Conservation (phyloP, 2,797 vertebrate genomes). For the Gallinago stenura region DNA sequence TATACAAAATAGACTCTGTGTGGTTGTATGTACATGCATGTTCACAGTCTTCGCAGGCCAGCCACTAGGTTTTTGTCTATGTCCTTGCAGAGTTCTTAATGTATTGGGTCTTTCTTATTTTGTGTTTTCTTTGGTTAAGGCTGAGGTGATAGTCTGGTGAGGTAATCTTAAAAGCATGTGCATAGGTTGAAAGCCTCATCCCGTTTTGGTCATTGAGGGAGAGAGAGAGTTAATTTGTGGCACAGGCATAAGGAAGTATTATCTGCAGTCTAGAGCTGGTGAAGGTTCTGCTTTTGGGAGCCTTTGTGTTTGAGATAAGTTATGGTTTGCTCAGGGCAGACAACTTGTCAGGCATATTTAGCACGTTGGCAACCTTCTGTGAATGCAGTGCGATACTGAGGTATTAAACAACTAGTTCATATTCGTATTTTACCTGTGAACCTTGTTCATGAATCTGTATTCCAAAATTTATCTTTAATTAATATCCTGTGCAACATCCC, state of each 20-base stretch:
- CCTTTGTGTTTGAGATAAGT: neutral
- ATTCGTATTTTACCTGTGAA: neutral
- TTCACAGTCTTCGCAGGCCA: neutral
- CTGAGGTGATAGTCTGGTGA: neutral
- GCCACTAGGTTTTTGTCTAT: neutral
- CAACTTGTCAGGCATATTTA: neutral
- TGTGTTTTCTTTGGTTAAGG: neutral
- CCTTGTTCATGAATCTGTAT: neutral
- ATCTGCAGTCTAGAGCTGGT: neutral
- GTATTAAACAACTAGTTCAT: neutral
- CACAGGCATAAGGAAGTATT: neutral
- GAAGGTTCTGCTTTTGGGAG: neutral
- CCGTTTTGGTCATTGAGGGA: neutral
- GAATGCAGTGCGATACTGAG: neutral
- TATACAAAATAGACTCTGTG: neutral
- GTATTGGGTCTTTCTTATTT: neutral
- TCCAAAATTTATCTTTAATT: neutral
- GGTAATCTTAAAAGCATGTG: neutral
- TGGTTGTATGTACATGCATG: fast-evolving
- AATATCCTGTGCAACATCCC: neutral
- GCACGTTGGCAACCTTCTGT: neutral
- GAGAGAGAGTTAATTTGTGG: neutral
- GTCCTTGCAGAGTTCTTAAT: neutral
- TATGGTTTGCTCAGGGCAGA: fast-evolving
- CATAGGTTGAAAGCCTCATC: neutral